phyloP scores from a whole-genome alignment of 2,113 vertebrate species.

The Tychaedon coryphoeus region DNA sequence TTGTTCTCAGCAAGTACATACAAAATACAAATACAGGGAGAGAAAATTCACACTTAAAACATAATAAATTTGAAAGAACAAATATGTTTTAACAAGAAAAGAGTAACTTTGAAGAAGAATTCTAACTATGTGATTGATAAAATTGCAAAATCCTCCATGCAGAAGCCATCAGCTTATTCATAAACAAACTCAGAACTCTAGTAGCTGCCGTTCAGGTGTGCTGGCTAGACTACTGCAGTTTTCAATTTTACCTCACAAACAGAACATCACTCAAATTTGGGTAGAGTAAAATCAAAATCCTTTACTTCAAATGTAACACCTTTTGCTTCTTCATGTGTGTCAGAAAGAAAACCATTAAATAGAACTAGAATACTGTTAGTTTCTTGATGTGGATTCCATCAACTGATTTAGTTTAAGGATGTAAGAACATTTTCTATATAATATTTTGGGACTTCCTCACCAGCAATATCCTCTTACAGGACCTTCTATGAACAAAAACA shows the following conservation, averaged over 20 bases:
- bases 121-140: background rate
- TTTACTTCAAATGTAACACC: background rate
- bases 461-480: background rate
- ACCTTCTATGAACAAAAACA: background rate
- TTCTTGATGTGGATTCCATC: background rate
- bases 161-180: background rate
- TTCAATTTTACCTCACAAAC: background rate
- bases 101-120: background rate
- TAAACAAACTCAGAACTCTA: background rate
- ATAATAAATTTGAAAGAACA: background rate
- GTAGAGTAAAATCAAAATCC: background rate
- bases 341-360: background rate
- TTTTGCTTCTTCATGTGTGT: background rate
- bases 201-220: background rate
- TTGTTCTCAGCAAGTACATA: background rate
- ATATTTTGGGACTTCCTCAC: background rate
- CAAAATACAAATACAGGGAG: background rate
- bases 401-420: background rate
- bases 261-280: background rate
- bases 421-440: background rate
- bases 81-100: background rate
- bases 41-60: background rate
- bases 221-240: background rate
- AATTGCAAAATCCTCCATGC: background rate
- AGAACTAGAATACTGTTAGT: background rate